These are phyloP conservation scores for Tethya wilhelma DNA, from an alignment of 37 sponge, comb jelly and placozoan species.

Conservation along the genomic window DNA sequence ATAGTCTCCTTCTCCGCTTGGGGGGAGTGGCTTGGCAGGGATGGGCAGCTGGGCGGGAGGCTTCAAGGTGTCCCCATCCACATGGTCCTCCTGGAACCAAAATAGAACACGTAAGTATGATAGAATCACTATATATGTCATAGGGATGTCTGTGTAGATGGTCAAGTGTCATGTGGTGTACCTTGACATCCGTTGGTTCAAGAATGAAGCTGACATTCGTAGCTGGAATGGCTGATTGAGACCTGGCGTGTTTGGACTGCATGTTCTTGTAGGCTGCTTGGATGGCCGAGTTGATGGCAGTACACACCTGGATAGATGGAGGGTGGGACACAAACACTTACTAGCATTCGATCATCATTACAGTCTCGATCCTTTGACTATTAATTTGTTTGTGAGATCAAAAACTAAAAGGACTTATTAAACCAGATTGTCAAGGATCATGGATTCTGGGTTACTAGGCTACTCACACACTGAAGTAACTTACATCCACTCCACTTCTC, in stretches of 20 bases:
- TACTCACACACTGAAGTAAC: not conserved
- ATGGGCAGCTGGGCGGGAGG: not conserved
- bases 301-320: constrained; percentile 13
- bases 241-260: constrained; percentile 24
- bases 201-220: constrained; percentile 1
- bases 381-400: too few species aligned
- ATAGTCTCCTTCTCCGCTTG: too few species aligned
- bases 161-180: too few species aligned
- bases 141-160: too few species aligned
- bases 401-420: not conserved
- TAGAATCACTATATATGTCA: too few species aligned
- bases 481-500: constrained; percentile 52
- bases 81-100: too few species aligned
- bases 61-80: not conserved
- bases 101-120: too few species aligned
- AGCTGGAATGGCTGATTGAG: constrained; percentile 1
- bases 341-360: too few species aligned
- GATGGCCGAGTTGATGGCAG: constrained; percentile 19
- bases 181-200: too few species aligned
- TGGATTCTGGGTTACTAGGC: not conserved
- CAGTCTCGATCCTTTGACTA: too few species aligned
- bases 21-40: too few species aligned
- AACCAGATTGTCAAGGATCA: not conserved
- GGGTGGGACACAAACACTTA: not conserved
- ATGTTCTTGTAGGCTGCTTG: not conserved